phyloP scores from a whole-genome alignment of 2,797 vertebrate genomes.

The Crenichthys baileyi region DNA sequence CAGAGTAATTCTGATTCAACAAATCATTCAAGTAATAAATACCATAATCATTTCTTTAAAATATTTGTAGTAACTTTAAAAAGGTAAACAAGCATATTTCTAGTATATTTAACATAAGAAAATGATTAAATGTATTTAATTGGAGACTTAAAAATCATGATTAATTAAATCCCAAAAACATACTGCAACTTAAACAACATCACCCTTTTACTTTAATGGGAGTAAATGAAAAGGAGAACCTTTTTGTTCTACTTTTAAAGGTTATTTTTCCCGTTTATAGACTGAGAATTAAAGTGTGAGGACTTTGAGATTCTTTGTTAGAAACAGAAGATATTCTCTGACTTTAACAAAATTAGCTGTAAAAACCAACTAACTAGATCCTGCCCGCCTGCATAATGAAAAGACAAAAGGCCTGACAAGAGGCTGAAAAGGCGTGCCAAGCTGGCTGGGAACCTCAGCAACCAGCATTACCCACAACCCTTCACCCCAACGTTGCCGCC shows the following conservation, averaged over 20 bases:
- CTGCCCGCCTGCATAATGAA: slow-evolving; percentile 24
- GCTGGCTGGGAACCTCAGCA: slow-evolving; percentile 70
- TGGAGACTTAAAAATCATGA: not conserved
- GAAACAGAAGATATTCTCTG: not conserved
- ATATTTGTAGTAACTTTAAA: not conserved
- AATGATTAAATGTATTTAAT: not conserved
- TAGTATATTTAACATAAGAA: not conserved
- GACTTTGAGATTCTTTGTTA: not conserved
- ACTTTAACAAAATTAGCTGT: slow-evolving; percentile 28
- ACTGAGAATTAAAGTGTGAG: not conserved
- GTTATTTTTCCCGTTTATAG: not conserved
- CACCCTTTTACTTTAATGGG: not conserved
- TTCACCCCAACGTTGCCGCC: slow-evolving; percentile 53
- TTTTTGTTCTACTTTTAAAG: not conserved
- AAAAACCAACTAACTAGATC: slow-evolving; percentile 17
- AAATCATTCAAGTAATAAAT: not conserved
- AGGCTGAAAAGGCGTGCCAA: slow-evolving; percentile 56
- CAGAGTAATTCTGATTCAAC: not conserved
- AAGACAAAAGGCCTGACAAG: slow-evolving; percentile 35
- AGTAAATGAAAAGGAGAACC: not conserved
- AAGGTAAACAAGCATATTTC: not conserved
- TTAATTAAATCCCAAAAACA: not conserved
- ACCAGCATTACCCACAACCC: slow-evolving; percentile 68
- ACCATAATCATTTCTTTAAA: not conserved
- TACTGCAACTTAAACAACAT: not conserved